Base-by-base conservation (phyloP, 30 jellyfish, hydroid and myxozoan species). In the Morbakka virulenta region DNA sequence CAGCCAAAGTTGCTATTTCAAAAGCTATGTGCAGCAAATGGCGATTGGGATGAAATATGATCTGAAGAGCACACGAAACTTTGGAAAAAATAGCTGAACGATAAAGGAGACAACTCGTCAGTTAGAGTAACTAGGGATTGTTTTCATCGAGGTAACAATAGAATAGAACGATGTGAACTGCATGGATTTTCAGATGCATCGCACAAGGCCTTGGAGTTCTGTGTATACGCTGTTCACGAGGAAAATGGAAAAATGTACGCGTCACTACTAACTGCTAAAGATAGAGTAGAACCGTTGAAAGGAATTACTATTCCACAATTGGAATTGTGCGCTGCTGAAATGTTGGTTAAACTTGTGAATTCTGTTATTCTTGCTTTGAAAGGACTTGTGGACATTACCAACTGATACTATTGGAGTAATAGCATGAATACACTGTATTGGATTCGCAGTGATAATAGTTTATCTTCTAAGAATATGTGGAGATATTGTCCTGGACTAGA, bases 401-500 rank as follows among this genome's bases (percentile, higher is more conserved):
- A 67, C 65, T 17, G 9, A 65, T 27, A 1, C 25, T 65, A 28
- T 28, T 65, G 51, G 77, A 27, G 29, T 3, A 62, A 65, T 23
- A 2, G 67, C 3, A 1, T 27, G 14, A 65, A 27, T 65, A 29
- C 20, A 28, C 27, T 65, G 22, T 28, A 2, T 65, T 65, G 77
- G 77, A 65, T 65, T 28, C 22, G 69, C 17, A n/a, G n/a, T n/a
- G n/a, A n/a, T n/a, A n/a, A n/a, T 2, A 29, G 29, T 21, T 51
- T 74, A 3, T 50, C 86, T 1, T 21, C 23, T 4, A 32, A 32
- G 27, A 62, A 51, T 1, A 2, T 62, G 64, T 74, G 86, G 86
- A 49, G 79, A 28, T 77, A 74, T 35, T 74, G 81, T 26, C 33
- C 86, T 21, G 86, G 86, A 9, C 28, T 52, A 21, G 81, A 74